Evolutionary conservation across 2,113 vertebrate genomes (phyloP).

Genomic region (Fulica atra): DNA sequence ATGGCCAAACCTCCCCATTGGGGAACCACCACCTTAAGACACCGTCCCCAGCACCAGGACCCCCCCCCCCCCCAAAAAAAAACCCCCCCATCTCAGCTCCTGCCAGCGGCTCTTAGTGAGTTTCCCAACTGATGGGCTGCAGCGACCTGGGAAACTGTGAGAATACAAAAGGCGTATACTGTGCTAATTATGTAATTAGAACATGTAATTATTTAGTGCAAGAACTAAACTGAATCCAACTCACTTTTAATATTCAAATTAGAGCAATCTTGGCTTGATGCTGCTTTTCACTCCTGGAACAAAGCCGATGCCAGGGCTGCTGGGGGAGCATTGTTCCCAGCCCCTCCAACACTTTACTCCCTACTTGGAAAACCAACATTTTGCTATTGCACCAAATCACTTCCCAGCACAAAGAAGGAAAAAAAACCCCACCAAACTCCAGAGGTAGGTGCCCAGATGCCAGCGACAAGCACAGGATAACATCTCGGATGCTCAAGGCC

Average conservation of each 20-base stretch:
- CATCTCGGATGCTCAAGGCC: not conserved
- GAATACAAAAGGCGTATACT: not conserved
- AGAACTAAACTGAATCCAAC: not conserved
- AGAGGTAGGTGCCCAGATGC: not conserved
- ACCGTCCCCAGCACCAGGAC: no score
- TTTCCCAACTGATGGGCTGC: not conserved
- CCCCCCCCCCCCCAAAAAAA: not conserved
- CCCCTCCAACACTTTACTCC: not conserved
- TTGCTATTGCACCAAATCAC: not conserved
- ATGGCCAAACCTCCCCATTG: not conserved
- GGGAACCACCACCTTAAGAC: not conserved
- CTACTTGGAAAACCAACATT: not conserved
- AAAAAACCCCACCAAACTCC: not conserved
- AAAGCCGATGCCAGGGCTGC: not conserved
- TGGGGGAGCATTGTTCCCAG: not conserved
- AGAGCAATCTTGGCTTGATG: conserved; percentile 6
- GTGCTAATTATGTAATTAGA: conserved; percentile 63
- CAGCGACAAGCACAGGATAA: not conserved
- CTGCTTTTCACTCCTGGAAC: not conserved
- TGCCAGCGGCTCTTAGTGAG: not conserved
- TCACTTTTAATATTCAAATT: conserved; percentile 32
- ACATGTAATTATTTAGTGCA: conserved; percentile 29
- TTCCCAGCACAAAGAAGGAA: not conserved
- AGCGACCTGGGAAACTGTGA: not conserved
- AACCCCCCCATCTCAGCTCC: no score